Conservation (phyloP, 37 sponge, comb jelly and placozoan genomes). For the Tethya wilhelma region DNA sequence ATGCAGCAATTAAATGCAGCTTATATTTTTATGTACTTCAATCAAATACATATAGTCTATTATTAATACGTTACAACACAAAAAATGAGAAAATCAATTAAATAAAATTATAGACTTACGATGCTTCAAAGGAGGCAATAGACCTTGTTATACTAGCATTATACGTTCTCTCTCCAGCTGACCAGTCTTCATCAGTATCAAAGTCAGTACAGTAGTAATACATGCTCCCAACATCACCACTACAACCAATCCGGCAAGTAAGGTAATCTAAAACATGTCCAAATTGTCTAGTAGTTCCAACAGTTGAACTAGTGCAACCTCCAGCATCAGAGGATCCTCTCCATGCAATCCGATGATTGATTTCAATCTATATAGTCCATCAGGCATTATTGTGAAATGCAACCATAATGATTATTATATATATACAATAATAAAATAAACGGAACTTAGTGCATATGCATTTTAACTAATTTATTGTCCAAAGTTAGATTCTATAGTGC, state of each 20-base stretch:
- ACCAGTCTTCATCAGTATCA: constrained; percentile 43
- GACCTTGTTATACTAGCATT: background rate
- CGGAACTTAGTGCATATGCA: too few species aligned
- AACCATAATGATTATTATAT: too few species aligned
- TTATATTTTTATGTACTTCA: background rate
- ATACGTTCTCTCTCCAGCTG: constrained; percentile 25
- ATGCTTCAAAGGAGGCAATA: constrained; percentile 28
- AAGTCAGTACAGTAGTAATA: constrained; percentile 45
- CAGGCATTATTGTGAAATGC: too few species aligned
- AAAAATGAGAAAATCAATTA: too few species aligned
- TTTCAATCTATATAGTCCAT: constrained; percentile 34
- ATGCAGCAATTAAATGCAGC: background rate
- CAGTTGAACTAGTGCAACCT: background rate
- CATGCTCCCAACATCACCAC: constrained; percentile 21
- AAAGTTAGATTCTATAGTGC: too few species aligned
- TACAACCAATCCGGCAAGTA: constrained; percentile 22
- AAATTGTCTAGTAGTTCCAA: background rate
- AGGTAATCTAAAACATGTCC: constrained; percentile 27
- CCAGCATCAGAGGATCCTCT: constrained; percentile 1
- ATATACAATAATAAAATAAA: too few species aligned
- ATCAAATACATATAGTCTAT: background rate
- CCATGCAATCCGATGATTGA: constrained; percentile 46
- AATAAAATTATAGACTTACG: too few species aligned
- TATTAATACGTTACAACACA: too few species aligned
- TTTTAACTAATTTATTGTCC: too few species aligned